Base-by-base conservation (phyloP, 2,113 vertebrate genomes). In the Myiopsitta monachus region DNA sequence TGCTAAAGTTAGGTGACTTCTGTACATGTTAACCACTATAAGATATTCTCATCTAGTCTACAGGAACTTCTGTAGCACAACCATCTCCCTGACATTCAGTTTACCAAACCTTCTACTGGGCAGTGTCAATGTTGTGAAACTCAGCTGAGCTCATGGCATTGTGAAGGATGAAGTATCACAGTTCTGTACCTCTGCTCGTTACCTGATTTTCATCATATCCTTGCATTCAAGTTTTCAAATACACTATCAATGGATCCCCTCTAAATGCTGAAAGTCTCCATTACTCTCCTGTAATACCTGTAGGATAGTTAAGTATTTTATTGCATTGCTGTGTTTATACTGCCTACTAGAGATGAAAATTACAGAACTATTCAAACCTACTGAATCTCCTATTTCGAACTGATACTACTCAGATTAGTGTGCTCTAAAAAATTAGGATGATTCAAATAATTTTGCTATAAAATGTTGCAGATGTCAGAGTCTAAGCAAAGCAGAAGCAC, bases 81-180 rank as follows among this genome's bases (percentile, higher is more conserved):
- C 19, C 14, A 64, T 18, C 38, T 51, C 47, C 52, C 33, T 44
- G 7, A 18, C 31, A n/a, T 23, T 64, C 18, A 18, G 55, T 51
- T 79, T 43, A 68, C 7, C 11, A 73, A 69, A 43, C 3, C 27
- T 82, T 84, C 39, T 49, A 24, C 5, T 4, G 5, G 36, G 41
- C 18, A 67, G 16, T 27, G 38, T 10, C 36, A 38, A 80, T 11
- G 44, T 66, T 9, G 14, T 11, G 76, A 67, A 89, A 16, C 13
- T 68, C 72, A 83, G 0, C 14, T 16, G 21, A 69, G 21, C 23
- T 67, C 33, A 38, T 4, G 0, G 0, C 23, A 21, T 6, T 59
- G 30, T 43, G 41, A 77, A 62, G 62, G 62, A 49, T 43, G 22
- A 79, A 69, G 49, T 2, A 78, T 44, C 30, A 47, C 3, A 66